These are phyloP conservation scores for Hippocampus mohnikei DNA, from an alignment of 2,113 vertebrate genomes.

Conservation along the genomic window DNA sequence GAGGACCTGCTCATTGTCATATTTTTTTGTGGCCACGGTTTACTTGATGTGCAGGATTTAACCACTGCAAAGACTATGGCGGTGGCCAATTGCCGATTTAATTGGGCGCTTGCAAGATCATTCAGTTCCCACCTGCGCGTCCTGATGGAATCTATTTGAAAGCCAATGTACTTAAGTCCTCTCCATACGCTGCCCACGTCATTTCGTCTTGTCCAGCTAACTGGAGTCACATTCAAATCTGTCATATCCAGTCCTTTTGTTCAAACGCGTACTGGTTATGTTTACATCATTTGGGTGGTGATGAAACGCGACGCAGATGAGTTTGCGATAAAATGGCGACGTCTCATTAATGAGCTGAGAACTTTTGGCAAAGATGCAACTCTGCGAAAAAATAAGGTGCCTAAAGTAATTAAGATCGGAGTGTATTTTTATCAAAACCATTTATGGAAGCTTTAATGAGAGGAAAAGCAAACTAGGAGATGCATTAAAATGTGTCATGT, in stretches of 20 bases:
- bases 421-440: not conserved
- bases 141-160: no score
- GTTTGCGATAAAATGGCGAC: not conserved
- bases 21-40: not conserved
- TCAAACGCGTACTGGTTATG: not conserved
- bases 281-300: not conserved
- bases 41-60: no score
- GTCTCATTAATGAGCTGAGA: slow-evolving; percentile 22
- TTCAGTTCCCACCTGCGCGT: no score
- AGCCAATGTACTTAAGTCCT: no score
- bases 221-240: not conserved
- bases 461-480: not conserved
- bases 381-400: slow-evolving; percentile 16
- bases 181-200: no score
- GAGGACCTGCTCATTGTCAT: not conserved
- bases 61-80: no score
- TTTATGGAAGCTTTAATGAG: slow-evolving; percentile 4
- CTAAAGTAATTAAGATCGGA: not conserved
- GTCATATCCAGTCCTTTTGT: not conserved
- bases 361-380: slow-evolving; percentile 13
- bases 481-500: not conserved
- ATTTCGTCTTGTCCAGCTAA: no score
- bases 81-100: no score
- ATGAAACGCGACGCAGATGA: not conserved
- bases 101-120: no score